These are phyloP conservation scores for Euglossa dilemma DNA, from an alignment of 1,140 invertebrate species.

Conservation along the genomic window DNA sequence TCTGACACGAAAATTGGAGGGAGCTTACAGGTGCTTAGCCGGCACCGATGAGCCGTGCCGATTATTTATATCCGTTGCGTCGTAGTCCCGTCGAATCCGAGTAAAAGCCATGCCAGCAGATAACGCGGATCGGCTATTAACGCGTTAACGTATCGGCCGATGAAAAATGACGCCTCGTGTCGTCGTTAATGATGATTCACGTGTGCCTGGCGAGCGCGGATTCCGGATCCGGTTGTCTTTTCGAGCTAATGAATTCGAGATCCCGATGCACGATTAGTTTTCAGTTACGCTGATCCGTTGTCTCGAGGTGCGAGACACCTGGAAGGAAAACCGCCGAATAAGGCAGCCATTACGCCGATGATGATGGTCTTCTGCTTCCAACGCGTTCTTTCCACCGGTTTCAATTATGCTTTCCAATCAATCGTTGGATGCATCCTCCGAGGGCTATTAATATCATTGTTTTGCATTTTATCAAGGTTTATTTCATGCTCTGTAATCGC, in stretches of 20 bases:
- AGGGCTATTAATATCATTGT: too few relatives aligned
- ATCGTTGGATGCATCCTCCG: too few relatives aligned
- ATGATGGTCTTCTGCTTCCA: too few relatives aligned
- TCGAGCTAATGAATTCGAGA: slow-evolving; percentile 56
- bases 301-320: neutral
- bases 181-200: slow-evolving; percentile 65
- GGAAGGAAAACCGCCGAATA: neutral
- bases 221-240: slow-evolving; percentile 73
- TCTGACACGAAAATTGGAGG: slow-evolving; percentile 15
- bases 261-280: slow-evolving; percentile 41
- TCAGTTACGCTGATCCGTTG: neutral
- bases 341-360: too few relatives aligned
- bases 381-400: too few relatives aligned
- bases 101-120: slow-evolving; percentile 53
- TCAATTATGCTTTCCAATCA: too few relatives aligned
- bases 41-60: slow-evolving; percentile 23
- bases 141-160: slow-evolving; percentile 66
- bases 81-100: slow-evolving; percentile 42
- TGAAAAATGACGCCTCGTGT: slow-evolving; percentile 45
- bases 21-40: slow-evolving; percentile 30
- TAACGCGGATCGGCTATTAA: slow-evolving; percentile 65
- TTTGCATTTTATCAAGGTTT: too few relatives aligned
- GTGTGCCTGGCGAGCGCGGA: slow-evolving; percentile 3
- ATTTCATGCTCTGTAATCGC: too few relatives aligned
- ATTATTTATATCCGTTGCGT: slow-evolving; percentile 64